These are phyloP conservation scores for Gobius niger DNA, from an alignment of 2,113 vertebrate species.

Conservation along the genomic window DNA sequence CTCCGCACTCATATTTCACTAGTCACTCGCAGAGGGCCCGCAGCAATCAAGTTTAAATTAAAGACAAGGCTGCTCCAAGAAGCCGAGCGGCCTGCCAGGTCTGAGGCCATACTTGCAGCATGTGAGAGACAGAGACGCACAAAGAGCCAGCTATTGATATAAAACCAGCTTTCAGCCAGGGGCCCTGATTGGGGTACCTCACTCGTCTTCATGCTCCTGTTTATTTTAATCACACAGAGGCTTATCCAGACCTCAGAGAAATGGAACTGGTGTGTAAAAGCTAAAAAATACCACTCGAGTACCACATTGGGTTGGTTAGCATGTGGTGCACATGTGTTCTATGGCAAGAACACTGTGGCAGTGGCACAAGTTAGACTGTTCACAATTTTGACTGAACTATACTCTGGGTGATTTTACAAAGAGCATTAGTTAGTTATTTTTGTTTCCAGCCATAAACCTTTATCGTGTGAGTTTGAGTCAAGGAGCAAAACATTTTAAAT, in stretches of 20 bases:
- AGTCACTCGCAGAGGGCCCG: slow-evolving; percentile 55
- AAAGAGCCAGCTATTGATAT: slow-evolving; percentile 62
- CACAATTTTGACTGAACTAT: neutral
- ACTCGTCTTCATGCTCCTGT: slow-evolving; percentile 39
- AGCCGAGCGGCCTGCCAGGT: slow-evolving; percentile 56
- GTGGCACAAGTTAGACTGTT: neutral
- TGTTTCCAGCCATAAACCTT: neutral
- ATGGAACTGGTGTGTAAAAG: neutral
- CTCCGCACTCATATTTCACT: slow-evolving; percentile 70
- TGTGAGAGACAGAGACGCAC: slow-evolving; percentile 28
- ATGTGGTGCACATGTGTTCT: neutral
- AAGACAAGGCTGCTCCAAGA: slow-evolving; percentile 68
- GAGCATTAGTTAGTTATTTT: no score
- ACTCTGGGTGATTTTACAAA: no score
- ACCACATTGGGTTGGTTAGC: neutral
- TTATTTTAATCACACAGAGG: slow-evolving; percentile 35
- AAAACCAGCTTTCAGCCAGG: slow-evolving; percentile 64
- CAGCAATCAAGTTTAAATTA: slow-evolving; percentile 74
- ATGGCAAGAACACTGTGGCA: neutral
- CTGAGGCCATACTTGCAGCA: slow-evolving; percentile 51
- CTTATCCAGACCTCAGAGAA: slow-evolving; percentile 11
- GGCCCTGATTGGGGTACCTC: slow-evolving; percentile 56
- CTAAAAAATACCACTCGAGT: neutral
- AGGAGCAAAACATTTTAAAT: neutral
- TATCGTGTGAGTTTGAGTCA: neutral